phyloP scores from a whole-genome alignment of 2,888 invertebrate species.

The Agriopis leucophaearia region DNA sequence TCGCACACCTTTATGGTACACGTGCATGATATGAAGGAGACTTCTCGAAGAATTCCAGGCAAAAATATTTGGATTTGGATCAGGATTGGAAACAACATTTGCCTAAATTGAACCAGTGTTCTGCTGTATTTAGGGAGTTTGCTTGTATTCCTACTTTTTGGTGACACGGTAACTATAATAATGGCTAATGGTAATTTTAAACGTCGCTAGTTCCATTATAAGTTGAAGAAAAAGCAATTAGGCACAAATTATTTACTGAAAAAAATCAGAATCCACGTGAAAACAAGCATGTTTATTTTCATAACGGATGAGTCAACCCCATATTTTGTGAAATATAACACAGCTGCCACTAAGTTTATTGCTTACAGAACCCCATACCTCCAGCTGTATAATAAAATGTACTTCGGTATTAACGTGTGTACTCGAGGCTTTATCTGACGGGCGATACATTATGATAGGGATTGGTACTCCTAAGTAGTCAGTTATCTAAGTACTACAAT shows the following conservation, averaged over 20 bases:
- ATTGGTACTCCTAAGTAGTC: conserved; percentile 12
- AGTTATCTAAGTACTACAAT: conserved; percentile 21
- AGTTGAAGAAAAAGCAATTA: not conserved
- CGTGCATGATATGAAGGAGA: conserved; percentile 9
- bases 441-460: conserved; percentile 28
- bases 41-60: not conserved
- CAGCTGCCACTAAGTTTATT: conserved; percentile 11
- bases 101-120: not conserved
- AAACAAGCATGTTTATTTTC: conserved; percentile 5
- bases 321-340: conserved; percentile 20
- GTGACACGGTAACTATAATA: no score
- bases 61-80: not conserved
- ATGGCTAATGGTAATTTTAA: no score
- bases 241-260: not conserved
- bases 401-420: conserved; percentile 2
- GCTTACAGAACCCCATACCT: not conserved
- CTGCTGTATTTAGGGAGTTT: no score
- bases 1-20: conserved; percentile 7
- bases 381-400: not conserved
- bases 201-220: not conserved
- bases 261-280: conserved; percentile 11
- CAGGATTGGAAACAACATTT: no score
- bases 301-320: conserved; percentile 7
- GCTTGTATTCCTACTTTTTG: no score
- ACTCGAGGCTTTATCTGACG: conserved; percentile 20